A percentile compares a stretch with the other conserved stretches of the same genome.
phyloP scores from a whole-genome alignment of 2,113 vertebrate species.

The Campylomormyrus numenius region DNA sequence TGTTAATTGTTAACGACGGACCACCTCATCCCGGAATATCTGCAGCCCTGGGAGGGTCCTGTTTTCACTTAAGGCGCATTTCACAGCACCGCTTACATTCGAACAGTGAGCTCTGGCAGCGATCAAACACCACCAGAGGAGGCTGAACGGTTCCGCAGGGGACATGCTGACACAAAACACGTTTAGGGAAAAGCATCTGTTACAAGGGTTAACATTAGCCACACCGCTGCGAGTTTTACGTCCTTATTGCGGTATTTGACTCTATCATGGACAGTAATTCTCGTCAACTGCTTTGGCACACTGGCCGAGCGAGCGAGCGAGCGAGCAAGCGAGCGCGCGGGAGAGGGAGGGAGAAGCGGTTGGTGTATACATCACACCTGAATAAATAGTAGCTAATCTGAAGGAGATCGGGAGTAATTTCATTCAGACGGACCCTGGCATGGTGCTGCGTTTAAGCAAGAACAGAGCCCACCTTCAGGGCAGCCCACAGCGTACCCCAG shows the following conservation, averaged over 20 bases:
- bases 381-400: conserved; percentile 12
- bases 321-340: neutral
- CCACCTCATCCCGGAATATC: conserved; percentile 10
- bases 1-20: neutral
- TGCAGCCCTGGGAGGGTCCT: neutral
- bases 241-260: neutral
- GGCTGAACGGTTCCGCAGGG: neutral
- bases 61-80: neutral
- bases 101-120: neutral
- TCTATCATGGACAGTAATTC: neutral
- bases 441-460: neutral
- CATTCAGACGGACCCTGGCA: neutral
- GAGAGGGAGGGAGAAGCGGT: neutral
- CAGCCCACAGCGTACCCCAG: neutral
- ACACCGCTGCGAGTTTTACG: neutral
- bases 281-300: neutral
- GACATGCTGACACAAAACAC: neutral
- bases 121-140: neutral
- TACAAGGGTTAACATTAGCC: neutral
- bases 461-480: conserved; percentile 2
- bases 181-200: neutral
- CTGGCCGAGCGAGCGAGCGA: neutral
- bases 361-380: neutral
- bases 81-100: neutral
- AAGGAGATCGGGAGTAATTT: conserved; percentile 3